Percentiles rank a stretch among this genome's conserved stretches.
phyloP scores from a whole-genome alignment of 2,888 invertebrate species.

The Meteorus cinctellus region DNA sequence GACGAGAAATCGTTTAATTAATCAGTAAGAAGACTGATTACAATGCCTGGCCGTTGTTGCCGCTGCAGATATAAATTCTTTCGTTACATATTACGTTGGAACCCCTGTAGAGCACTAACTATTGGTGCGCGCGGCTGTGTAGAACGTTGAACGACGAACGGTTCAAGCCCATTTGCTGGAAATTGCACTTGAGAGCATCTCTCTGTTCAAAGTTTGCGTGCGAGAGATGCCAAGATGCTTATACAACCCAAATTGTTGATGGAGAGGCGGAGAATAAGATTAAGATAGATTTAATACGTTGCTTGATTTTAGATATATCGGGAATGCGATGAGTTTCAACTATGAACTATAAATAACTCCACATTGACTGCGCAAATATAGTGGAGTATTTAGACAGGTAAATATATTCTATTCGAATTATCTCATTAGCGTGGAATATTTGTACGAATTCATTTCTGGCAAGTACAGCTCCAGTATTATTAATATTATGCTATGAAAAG shows the following conservation, averaged over 20 bases:
- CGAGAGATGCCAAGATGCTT: neutral
- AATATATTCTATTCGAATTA: too few relatives aligned
- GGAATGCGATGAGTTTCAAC: neutral
- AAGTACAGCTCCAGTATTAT: too few relatives aligned
- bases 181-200: slow-evolving; percentile 32
- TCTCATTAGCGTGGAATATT: too few relatives aligned
- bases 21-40: slow-evolving; percentile 64
- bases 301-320: neutral
- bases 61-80: slow-evolving; percentile 22
- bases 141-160: neutral
- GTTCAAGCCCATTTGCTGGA: slow-evolving; percentile 11
- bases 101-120: neutral
- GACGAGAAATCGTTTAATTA: slow-evolving; percentile 60
- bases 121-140: neutral
- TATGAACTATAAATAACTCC: neutral
- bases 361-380: neutral
- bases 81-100: neutral
- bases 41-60: slow-evolving; percentile 49
- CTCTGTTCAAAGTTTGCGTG: slow-evolving; percentile 1
- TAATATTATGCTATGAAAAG: too few relatives aligned
- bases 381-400: too few relatives aligned
- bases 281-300: slow-evolving; percentile 7
- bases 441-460: too few relatives aligned
- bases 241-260: slow-evolving; percentile 10
- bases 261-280: slow-evolving; percentile 2